Percentiles rank a stretch among this genome's conserved stretches.
phyloP scores from a whole-genome alignment of 2,797 vertebrate genomes.

The Ctenosaura bakeri region DNA sequence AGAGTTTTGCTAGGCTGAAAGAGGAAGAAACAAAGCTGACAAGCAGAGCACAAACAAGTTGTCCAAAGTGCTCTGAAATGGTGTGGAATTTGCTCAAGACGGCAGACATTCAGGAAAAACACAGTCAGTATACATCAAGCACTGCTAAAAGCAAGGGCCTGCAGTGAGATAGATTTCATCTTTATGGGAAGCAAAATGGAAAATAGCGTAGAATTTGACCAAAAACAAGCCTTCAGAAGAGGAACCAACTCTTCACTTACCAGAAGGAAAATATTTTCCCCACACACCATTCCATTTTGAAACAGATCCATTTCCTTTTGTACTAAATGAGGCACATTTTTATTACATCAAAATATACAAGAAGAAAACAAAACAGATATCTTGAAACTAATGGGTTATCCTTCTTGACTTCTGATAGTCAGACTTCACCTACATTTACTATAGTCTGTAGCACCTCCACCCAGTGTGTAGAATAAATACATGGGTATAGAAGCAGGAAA shows the following conservation, averaged over 20 bases:
- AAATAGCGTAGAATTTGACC: slow-evolving; percentile 12
- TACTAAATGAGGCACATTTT: too few relatives aligned
- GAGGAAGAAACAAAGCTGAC: neutral
- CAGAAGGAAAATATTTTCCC: neutral
- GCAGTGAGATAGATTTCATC: neutral
- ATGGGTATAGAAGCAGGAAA: neutral
- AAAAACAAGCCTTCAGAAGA: slow-evolving; percentile 35
- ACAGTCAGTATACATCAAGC: neutral
- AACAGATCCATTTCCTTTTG: neutral
- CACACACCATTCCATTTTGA: neutral
- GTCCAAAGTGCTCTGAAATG: neutral
- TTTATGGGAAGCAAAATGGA: slow-evolving; percentile 40
- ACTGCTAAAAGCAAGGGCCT: neutral
- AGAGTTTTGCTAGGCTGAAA: neutral
- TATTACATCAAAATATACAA: too few relatives aligned
- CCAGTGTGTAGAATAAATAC: neutral
- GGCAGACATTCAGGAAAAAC: slow-evolving; percentile 18
- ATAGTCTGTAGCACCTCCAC: neutral
- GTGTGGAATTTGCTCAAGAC: neutral
- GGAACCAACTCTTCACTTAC: slow-evolving; percentile 1
- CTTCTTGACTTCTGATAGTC: neutral
- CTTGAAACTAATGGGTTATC: neutral
- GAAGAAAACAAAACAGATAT: neutral
- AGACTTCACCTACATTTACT: neutral
- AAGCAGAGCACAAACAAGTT: neutral